phyloP scores from a whole-genome alignment of 2,888 invertebrate species.

The Xylota segnis region DNA sequence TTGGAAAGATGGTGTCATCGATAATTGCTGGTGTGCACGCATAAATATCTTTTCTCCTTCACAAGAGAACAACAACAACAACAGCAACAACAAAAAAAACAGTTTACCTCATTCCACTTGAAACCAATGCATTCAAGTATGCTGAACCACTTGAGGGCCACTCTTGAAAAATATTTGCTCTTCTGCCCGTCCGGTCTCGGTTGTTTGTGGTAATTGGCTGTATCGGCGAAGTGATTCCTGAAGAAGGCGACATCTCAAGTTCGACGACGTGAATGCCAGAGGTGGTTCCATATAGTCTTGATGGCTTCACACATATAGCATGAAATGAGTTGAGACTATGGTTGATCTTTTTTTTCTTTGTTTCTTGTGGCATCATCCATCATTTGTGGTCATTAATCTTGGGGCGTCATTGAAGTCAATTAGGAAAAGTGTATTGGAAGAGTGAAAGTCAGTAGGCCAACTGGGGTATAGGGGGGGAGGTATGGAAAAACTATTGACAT shows the following conservation, averaged over 20 bases:
- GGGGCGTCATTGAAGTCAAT: slow-evolving; percentile 70
- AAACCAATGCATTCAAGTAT: slow-evolving; percentile 19
- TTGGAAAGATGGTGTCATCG: slow-evolving; percentile 75
- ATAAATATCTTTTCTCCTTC: slow-evolving; percentile 53
- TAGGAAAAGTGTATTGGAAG: slow-evolving; percentile 54
- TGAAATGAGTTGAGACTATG: slow-evolving; percentile 25
- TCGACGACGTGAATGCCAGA: slow-evolving; percentile 41
- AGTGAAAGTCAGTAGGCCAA: slow-evolving; percentile 51
- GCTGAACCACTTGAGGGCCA: slow-evolving; percentile 57
- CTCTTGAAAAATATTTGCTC: slow-evolving; percentile 69
- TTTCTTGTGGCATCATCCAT: slow-evolving; percentile 62
- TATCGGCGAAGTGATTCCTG: slow-evolving; percentile 55
- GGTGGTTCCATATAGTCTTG: slow-evolving; percentile 19
- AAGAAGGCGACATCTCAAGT: slow-evolving; percentile 62
- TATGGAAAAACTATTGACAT: slow-evolving; percentile 2
- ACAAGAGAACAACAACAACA: not conserved
- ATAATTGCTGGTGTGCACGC: slow-evolving; percentile 74
- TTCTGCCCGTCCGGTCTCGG: slow-evolving; percentile 30
- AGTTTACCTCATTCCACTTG: slow-evolving; percentile 51
- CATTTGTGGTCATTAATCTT: slow-evolving; percentile 74
- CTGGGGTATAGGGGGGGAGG: not conserved
- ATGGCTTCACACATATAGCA: slow-evolving; percentile 13
- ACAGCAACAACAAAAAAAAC: slow-evolving; percentile 18
- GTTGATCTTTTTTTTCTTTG: slow-evolving; percentile 27
- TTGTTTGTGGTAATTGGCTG: slow-evolving; percentile 66